Evolutionary conservation across 2,888 invertebrate genomes (phyloP).

Genomic region (Papilio gigon): DNA sequence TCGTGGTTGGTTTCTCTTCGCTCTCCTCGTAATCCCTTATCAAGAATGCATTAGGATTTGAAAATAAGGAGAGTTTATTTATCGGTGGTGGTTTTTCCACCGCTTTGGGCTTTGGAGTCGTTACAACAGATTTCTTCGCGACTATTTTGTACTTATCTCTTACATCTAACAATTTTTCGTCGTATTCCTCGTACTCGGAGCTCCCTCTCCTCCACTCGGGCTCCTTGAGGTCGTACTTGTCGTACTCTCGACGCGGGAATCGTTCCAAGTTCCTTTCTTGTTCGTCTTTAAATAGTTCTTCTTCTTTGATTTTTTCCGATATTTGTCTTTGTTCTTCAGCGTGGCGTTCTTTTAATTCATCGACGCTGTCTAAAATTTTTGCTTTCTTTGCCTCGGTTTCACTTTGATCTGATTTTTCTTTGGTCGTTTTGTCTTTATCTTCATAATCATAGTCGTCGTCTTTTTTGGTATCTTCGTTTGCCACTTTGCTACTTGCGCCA

Average conservation of each 20-base stretch:
- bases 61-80: conserved; percentile 70
- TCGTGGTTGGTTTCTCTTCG: conserved; percentile 44
- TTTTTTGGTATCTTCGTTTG: conserved; percentile 42
- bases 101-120: conserved; percentile 45
- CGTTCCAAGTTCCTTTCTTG: conserved; percentile 57
- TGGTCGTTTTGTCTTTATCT: conserved; percentile 54
- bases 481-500: conserved; percentile 38
- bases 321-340: conserved; percentile 67
- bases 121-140: conserved; percentile 46
- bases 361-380: conserved; percentile 67
- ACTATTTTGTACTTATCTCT: conserved; percentile 62
- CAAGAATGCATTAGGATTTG: conserved; percentile 65
- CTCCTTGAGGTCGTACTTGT: conserved; percentile 55
- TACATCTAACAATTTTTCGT: conserved; percentile 52
- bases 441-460: conserved; percentile 59
- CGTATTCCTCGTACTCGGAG: conserved; percentile 68
- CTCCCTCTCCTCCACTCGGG: conserved; percentile 47
- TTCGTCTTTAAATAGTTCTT: conserved; percentile 68
- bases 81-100: conserved; percentile 51
- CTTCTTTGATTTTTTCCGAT: conserved; percentile 69
- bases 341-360: conserved; percentile 70
- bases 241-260: conserved; percentile 45
- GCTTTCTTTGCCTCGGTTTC: conserved; percentile 70
- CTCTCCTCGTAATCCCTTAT: conserved; percentile 60
- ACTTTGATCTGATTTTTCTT: conserved; percentile 55